A percentile compares a stretch with the other conserved stretches of the same genome.
Conservation (phyloP, 1,140 invertebrate species). For the Trialeurodes vaporariorum region DNA sequence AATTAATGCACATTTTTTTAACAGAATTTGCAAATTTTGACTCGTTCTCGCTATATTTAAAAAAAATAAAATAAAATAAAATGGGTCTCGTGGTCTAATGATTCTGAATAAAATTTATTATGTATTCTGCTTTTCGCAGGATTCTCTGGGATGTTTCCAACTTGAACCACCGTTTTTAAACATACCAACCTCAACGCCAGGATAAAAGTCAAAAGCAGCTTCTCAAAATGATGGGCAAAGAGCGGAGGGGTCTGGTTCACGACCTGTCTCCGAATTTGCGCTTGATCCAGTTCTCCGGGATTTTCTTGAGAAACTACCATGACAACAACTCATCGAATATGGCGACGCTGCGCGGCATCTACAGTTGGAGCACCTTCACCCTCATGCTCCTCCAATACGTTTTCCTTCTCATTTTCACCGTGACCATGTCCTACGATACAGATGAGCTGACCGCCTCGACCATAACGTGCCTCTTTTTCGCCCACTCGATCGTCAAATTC, state of each 20-base stretch:
- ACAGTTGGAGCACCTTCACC: slow-evolving; percentile 32
- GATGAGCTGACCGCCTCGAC: slow-evolving; percentile 69
- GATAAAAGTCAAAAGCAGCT: no score
- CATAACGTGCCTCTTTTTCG: slow-evolving; percentile 67
- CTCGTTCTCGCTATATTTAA: no score
- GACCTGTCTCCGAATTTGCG: slow-evolving; percentile 69
- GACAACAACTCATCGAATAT: slow-evolving; percentile 30
- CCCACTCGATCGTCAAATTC: slow-evolving; percentile 60
- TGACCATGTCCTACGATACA: slow-evolving; percentile 56
- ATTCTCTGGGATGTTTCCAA: no score
- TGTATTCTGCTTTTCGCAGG: no score
- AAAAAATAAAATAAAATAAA: no score
- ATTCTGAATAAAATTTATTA: no score
- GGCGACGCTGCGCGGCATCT: slow-evolving; percentile 43
- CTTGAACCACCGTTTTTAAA: no score
- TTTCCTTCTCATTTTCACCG: slow-evolving; percentile 52
- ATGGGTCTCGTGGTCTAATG: no score
- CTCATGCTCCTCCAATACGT: slow-evolving; percentile 26
- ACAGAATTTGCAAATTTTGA: no score
- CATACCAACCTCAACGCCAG: no score
- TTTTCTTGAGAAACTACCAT: slow-evolving; percentile 67
- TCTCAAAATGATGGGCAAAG: slow-evolving; percentile 44
- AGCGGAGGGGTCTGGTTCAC: slow-evolving; percentile 55
- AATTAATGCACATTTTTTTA: no score
- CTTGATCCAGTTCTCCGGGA: slow-evolving; percentile 58